Evolutionary conservation across 2,797 vertebrate species (phyloP).

Genomic region (Betta splendens): DNA sequence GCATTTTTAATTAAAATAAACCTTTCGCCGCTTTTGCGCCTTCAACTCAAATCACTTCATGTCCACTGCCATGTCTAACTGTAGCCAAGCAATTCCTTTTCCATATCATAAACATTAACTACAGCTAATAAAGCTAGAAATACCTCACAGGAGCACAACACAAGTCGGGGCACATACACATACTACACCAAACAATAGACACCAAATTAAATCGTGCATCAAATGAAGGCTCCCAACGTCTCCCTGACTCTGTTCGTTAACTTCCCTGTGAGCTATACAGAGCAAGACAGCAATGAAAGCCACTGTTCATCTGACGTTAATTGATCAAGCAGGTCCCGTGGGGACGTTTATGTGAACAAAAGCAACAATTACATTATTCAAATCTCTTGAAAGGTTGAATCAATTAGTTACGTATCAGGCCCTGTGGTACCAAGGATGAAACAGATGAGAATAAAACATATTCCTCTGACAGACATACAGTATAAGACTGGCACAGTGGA

Average conservation of each 20-base stretch:
- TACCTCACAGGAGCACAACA: background rate
- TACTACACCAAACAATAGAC: conserved; percentile 19
- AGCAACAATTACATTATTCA: conserved; percentile 74
- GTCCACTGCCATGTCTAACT: background rate
- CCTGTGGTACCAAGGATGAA: conserved; percentile 52
- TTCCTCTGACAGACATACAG: conserved; percentile 27
- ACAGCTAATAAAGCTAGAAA: background rate
- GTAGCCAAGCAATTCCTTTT: background rate
- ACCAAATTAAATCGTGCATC: conserved; percentile 42
- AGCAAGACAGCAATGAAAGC: conserved; percentile 64
- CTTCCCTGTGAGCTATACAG: conserved; percentile 50
- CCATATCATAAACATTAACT: background rate
- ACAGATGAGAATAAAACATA: conserved; percentile 38
- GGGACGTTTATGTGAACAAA: conserved; percentile 73
- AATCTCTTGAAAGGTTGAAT: conserved; percentile 67
- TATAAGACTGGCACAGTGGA: conserved; percentile 5
- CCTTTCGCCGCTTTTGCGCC: background rate
- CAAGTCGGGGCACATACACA: conserved; percentile 13
- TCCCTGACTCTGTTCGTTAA: conserved; percentile 42
- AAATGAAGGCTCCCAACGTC: conserved; percentile 46
- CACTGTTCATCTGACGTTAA: conserved; percentile 67
- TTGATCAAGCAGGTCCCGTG: conserved; percentile 68
- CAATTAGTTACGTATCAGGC: conserved; percentile 63
- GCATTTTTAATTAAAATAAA: background rate
- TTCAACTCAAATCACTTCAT: background rate